These are phyloP conservation scores for Pteropus rufus DNA, from an alignment of 2,797 vertebrate genomes.

Conservation along the genomic window DNA sequence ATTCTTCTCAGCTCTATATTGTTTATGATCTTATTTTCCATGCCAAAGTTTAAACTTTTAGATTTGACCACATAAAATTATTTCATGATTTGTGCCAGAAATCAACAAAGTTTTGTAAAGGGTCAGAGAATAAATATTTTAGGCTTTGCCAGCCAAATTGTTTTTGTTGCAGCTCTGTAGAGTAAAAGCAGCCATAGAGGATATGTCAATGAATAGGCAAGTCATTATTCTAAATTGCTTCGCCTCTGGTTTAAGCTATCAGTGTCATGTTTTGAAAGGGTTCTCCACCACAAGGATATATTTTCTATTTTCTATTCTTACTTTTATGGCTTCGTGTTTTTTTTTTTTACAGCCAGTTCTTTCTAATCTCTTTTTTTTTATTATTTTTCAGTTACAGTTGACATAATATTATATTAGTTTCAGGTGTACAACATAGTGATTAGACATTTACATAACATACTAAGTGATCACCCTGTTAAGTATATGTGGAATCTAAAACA, in stretches of 20 bases:
- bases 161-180: background rate
- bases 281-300: background rate
- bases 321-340: background rate
- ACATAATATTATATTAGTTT: background rate
- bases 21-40: slow-evolving; percentile 3
- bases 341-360: background rate
- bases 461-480: background rate
- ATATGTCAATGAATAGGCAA: background rate
- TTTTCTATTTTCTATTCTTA: slow-evolving; percentile 4
- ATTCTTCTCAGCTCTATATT: background rate
- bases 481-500: background rate
- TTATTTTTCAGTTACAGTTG: background rate
- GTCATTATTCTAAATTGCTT: background rate
- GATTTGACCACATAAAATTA: slow-evolving; percentile 12
- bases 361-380: background rate
- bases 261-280: background rate
- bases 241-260: background rate
- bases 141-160: background rate
- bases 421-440: background rate
- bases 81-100: background rate
- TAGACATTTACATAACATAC: background rate
- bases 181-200: background rate
- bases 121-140: background rate
- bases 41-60: background rate
- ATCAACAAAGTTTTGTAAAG: background rate